Conservation (phyloP, 2,797 vertebrate genomes). For the Austrolebias charrua region DNA sequence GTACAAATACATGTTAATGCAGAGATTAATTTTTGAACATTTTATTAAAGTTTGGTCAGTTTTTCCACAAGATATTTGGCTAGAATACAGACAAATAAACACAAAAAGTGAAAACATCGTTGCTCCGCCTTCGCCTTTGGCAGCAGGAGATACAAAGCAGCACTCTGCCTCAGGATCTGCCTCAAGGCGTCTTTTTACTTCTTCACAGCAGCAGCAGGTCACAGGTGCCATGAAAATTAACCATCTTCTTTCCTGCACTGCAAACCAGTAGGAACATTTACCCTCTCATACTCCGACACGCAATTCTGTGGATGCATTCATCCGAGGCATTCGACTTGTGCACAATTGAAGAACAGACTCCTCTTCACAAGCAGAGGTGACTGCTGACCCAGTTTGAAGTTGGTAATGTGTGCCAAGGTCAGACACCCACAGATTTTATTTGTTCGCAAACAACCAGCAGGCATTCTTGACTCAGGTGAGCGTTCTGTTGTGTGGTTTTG, state of each 20-base stretch:
- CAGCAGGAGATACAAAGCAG: constrained; percentile 6
- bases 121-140: no score
- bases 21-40: no score
- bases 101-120: not conserved
- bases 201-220: constrained; percentile 70
- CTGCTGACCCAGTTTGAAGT: constrained; percentile 75
- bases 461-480: constrained; percentile 65
- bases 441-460: constrained; percentile 68
- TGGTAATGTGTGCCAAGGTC: constrained; percentile 73
- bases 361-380: constrained; percentile 61
- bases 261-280: constrained; percentile 69
- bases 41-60: no score
- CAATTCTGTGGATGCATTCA: constrained; percentile 47
- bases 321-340: constrained; percentile 41
- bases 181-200: constrained; percentile 48
- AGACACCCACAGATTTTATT: constrained; percentile 72
- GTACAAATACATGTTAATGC: no score
- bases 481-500: constrained; percentile 27
- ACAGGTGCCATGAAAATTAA: constrained; percentile 78
- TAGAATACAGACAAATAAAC: constrained; percentile 7
- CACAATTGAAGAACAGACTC: constrained; percentile 58
- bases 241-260: constrained; percentile 55
- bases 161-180: constrained; percentile 43
- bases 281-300: constrained; percentile 51
- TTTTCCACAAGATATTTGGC: no score